Percentiles rank a stretch among this genome's conserved stretches.
phyloP scores from a whole-genome alignment of 2,113 vertebrate genomes.

The Galeopterus variegatus region DNA sequence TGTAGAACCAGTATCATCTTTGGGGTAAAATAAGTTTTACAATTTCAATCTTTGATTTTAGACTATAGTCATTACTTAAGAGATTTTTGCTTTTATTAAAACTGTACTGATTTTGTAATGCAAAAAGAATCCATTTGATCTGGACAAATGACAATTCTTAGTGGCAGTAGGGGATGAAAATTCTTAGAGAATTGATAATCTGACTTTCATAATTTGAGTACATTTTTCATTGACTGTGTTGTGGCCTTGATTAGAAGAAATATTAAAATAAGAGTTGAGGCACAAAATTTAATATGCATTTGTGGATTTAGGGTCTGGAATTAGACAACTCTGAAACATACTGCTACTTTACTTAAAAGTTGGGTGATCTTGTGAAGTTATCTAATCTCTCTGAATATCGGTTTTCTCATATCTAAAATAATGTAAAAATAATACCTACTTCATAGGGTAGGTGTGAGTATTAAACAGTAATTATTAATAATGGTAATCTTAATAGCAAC shows the following conservation, averaged over 20 bases:
- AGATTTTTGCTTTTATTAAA: constrained; percentile 14
- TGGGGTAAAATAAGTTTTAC: neutral
- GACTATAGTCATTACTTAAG: neutral
- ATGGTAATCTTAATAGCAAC: no score
- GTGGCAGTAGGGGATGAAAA: neutral
- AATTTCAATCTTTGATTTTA: constrained; percentile 21
- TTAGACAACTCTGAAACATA: neutral
- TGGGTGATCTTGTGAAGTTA: neutral
- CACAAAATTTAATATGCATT: neutral
- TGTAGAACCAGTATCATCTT: neutral
- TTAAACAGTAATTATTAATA: neutral
- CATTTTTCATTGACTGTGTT: neutral
- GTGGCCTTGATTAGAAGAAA: neutral
- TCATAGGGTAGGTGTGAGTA: neutral
- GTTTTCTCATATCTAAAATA: neutral
- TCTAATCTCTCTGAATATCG: neutral
- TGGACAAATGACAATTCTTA: neutral
- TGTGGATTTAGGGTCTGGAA: neutral
- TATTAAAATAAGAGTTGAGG: neutral
- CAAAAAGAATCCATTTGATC: neutral
- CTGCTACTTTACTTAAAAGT: neutral
- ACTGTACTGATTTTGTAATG: constrained; percentile 53
- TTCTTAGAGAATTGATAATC: neutral
- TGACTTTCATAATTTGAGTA: neutral
- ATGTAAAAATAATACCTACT: neutral